These are phyloP conservation scores for Chydorus sphaericus DNA, from an alignment of 2,888 invertebrate species.

Conservation along the genomic window DNA sequence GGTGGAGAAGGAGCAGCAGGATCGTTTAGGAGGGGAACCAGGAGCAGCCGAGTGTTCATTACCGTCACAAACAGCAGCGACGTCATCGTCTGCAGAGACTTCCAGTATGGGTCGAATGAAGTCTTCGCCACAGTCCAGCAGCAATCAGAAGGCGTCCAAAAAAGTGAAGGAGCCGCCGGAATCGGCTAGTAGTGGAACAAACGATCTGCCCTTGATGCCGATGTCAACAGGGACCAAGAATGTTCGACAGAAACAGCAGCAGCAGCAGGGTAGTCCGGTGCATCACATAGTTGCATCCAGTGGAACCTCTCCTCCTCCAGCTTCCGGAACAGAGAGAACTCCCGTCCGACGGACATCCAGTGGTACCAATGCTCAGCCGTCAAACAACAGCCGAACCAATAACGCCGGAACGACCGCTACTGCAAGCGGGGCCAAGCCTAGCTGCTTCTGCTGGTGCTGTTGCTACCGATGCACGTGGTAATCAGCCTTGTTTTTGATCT, in stretches of 20 bases:
- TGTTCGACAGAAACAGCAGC: background rate
- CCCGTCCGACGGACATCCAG: background rate
- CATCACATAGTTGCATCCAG: constrained; percentile 3
- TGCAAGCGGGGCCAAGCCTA: constrained; percentile 32
- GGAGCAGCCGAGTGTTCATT: too few species aligned
- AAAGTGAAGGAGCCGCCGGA: background rate
- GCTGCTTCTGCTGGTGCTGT: constrained; percentile 53
- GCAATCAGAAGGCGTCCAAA: too few species aligned
- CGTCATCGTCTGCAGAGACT: too few species aligned
- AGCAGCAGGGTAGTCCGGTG: background rate
- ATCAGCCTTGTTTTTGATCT: constrained; percentile 25
- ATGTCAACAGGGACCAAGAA: too few species aligned
- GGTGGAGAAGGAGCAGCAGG: too few species aligned
- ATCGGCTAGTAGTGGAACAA: background rate
- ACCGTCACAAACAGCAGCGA: too few species aligned
- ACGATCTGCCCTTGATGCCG: too few species aligned
- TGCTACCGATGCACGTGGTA: constrained; percentile 56
- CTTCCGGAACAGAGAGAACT: background rate
- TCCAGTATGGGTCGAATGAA: too few species aligned
- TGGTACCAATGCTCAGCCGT: background rate
- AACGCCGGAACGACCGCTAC: background rate
- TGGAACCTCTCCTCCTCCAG: background rate
- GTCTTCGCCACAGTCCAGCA: too few species aligned
- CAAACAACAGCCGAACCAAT: too few species aligned
- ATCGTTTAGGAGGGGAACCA: too few species aligned